phyloP scores from a whole-genome alignment of 1,140 invertebrate species.

The Hypothenemus hampei region DNA sequence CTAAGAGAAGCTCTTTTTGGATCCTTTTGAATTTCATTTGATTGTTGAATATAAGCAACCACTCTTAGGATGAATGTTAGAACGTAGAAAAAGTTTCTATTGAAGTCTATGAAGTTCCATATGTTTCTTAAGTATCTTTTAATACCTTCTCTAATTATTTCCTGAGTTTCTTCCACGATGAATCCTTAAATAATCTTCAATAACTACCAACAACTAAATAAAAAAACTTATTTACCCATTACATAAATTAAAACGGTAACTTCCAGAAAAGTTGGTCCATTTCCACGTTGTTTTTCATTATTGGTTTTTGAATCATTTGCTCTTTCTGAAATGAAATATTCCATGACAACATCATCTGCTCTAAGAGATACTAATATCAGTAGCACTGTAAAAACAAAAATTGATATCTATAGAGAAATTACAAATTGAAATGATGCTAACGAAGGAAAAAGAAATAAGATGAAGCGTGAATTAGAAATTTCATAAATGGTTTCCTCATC shows the following conservation, averaged over 20 bases:
- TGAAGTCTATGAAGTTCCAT: slow-evolving; percentile 96
- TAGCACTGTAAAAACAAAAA: slow-evolving; percentile 56
- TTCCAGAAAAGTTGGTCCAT: slow-evolving; percentile 72
- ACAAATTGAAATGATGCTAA: slow-evolving; percentile 49
- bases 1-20: slow-evolving; percentile 65
- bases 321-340: slow-evolving; percentile 64
- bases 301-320: too few species aligned
- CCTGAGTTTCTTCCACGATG: slow-evolving; percentile 86
- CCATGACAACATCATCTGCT: slow-evolving; percentile 69
- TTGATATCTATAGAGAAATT: not conserved
- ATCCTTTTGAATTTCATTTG: slow-evolving; percentile 58
- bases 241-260: slow-evolving; percentile 72
- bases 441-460: slow-evolving; percentile 89
- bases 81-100: slow-evolving; percentile 80
- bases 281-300: slow-evolving; percentile 70
- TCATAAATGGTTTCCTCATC: slow-evolving; percentile 89
- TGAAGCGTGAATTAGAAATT: slow-evolving; percentile 87
- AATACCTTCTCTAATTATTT: slow-evolving; percentile 81
- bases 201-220: not conserved
- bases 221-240: slow-evolving; percentile 52
- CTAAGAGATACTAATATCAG: slow-evolving; percentile 82
- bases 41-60: slow-evolving; percentile 73
- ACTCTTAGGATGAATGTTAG: slow-evolving; percentile 69
- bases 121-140: slow-evolving; percentile 80
- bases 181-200: slow-evolving; percentile 57